Base-by-base conservation (phyloP, 2,888 invertebrate species). In the Aphelenchoides bicaudatus region DNA sequence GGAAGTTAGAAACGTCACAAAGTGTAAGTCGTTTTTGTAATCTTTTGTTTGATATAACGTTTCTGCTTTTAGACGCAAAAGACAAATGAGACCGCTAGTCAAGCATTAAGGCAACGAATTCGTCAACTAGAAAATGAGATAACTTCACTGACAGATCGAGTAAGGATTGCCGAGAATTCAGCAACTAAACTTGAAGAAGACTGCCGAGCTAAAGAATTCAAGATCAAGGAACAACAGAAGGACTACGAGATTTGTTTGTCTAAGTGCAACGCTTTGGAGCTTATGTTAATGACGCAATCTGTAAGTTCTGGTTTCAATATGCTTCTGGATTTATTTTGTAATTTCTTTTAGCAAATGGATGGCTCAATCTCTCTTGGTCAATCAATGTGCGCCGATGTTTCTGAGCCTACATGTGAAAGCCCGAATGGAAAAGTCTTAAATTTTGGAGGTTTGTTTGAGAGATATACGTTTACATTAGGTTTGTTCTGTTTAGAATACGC, bases 171-270 rank as follows among this genome's bases (percentile, higher is more conserved):
- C 16, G 52, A 51, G 37, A 51, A 51, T 30, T 19, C 25, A 39
- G 52, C 52, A 5, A 51, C 52, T 23, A 51, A 51, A 16, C 38
- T 51, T 13, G 52, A 51, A 16, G 52, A 51, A 19, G 37, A 31
- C 21, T 51, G 52, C 21, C 31, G 52, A 6, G 52, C 30, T 6
- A 51, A 51, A 19, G 52, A 51, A 19, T 51, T 51, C 25, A 37
- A 51, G 25, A 34, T 34, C 21, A 10, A 25, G 10, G 52, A 51
- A 19, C 52, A 34, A 16, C 52, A 51, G 37, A 51, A 51, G 52
- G 52, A 51, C 16, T 51, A 51, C 38, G 52, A 51, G 3, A 21
- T 51, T 16, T 51, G 52, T 51, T 16, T 51, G 10, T 31, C 52
- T 8, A 43, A 37, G 38, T 51, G 52, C 37, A 51, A 51, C 27